Evolutionary conservation across 2,797 vertebrate genomes (phyloP).

Genomic region (Pangasius mekongensis): DNA sequence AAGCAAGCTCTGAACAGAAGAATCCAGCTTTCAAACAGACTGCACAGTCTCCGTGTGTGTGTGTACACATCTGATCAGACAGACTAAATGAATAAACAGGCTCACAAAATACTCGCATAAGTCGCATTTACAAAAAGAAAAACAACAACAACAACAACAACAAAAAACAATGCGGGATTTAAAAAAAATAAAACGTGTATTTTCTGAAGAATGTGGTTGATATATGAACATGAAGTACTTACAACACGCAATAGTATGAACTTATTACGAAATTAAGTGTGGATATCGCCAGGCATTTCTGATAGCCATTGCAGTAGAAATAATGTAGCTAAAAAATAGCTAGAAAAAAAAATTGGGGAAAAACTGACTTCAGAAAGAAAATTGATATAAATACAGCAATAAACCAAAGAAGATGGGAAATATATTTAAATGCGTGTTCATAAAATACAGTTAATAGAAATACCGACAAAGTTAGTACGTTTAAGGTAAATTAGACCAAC

Average conservation of each 20-base stretch:
- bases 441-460: background rate
- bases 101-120: background rate
- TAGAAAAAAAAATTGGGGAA: background rate
- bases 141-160: too few species aligned
- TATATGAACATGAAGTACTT: background rate
- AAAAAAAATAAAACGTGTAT: background rate
- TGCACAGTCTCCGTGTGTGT: background rate
- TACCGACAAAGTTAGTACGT: background rate
- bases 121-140: background rate
- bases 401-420: background rate
- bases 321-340: background rate
- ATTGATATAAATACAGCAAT: background rate
- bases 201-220: background rate
- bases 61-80: background rate
- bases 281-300: background rate
- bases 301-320: background rate
- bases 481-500: background rate
- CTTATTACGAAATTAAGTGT: background rate
- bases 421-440: background rate
- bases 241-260: background rate
- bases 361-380: background rate
- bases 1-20: constrained; percentile 50
- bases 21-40: constrained; percentile 38
- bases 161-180: background rate
- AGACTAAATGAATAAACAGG: background rate